Conservation (phyloP, 2,797 vertebrate species). For the Acomys russatus region DNA sequence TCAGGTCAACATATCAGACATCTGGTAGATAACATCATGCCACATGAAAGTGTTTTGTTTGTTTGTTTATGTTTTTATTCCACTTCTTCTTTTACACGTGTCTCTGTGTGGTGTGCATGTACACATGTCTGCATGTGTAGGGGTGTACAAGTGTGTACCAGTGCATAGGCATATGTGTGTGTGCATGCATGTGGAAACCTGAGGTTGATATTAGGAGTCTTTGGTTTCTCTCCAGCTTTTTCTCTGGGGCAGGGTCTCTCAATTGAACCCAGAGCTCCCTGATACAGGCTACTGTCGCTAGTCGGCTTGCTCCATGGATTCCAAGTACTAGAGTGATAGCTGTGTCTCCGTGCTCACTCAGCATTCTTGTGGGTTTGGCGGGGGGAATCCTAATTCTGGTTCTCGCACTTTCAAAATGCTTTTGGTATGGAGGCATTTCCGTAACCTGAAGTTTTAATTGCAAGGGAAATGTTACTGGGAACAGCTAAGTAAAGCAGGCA, state of each 20-base stretch:
- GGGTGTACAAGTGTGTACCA: not conserved
- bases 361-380: not conserved
- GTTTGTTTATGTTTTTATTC: not conserved
- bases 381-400: not conserved
- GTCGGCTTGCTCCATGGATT: too few species aligned
- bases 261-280: not conserved
- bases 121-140: not conserved
- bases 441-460: not conserved
- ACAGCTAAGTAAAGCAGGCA: not conserved
- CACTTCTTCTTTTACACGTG: not conserved
- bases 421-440: not conserved
- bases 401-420: not conserved
- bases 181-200: not conserved
- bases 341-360: not conserved
- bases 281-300: not conserved
- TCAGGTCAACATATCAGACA: not conserved
- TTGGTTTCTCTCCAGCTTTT: not conserved
- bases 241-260: not conserved
- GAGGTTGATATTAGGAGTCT: not conserved
- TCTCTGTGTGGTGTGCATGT: not conserved
- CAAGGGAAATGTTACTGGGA: not conserved
- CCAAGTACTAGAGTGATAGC: not conserved
- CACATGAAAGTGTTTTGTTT: not conserved
- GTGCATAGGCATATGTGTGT: too few species aligned
- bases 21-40: not conserved